phyloP scores from a whole-genome alignment of 2,888 invertebrate species.

The Megastigmus dorsalis region DNA sequence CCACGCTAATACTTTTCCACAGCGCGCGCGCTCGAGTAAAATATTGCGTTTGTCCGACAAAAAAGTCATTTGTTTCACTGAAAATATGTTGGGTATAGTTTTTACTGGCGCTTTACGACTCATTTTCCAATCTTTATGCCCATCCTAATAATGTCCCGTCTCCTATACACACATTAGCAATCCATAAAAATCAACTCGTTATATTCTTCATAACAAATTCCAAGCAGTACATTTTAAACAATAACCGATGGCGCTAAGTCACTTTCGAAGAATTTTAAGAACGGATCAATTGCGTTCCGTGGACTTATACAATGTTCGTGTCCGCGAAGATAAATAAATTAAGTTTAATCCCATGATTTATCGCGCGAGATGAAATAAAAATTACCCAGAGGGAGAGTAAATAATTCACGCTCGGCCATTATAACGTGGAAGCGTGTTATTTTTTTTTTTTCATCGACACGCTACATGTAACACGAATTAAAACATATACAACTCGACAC shows the following conservation, averaged over 20 bases:
- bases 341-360: slow-evolving; percentile 38
- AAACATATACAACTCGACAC: slow-evolving; percentile 8
- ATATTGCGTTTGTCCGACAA: slow-evolving; percentile 7
- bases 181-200: too few relatives aligned
- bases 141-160: too few relatives aligned
- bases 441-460: slow-evolving; percentile 30
- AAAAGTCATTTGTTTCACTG: slow-evolving; percentile 38
- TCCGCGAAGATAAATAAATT: neutral
- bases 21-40: neutral
- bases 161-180: too few relatives aligned
- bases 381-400: slow-evolving; percentile 3
- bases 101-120: neutral
- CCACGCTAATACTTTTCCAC: slow-evolving; percentile 13
- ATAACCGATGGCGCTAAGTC: too few relatives aligned
- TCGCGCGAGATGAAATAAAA: neutral
- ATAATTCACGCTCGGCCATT: slow-evolving; percentile 9
- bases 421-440: too few relatives aligned
- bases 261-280: neutral
- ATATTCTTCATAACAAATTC: too few relatives aligned
- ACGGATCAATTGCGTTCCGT: neutral
- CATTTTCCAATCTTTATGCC: neutral
- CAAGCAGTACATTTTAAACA: too few relatives aligned
- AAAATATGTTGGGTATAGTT: neutral
- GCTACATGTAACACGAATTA: slow-evolving; percentile 6
- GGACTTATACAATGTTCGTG: neutral